Conservation (phyloP, 2,113 vertebrate species). For the Centrocercus urophasianus region DNA sequence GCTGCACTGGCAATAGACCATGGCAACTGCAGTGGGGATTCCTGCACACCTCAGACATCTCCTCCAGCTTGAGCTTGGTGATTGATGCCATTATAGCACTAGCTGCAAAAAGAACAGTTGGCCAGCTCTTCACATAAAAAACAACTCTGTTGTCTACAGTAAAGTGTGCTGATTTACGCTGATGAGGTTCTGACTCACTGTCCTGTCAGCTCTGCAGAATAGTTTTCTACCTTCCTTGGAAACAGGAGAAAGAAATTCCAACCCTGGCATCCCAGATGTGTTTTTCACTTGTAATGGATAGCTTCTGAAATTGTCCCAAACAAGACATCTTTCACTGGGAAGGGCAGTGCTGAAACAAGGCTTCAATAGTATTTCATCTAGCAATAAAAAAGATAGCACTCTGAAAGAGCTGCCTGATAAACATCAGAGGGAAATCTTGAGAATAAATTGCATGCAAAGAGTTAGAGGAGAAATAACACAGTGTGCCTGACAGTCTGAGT, state of each 20-base stretch:
- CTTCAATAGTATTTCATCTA: conserved; percentile 13
- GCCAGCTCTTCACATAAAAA: not conserved
- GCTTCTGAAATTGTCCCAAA: conserved; percentile 39
- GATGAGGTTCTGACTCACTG: not conserved
- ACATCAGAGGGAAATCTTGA: not conserved
- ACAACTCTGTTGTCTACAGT: not conserved
- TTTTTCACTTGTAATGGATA: conserved; percentile 3
- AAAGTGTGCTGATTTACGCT: conserved; percentile 28
- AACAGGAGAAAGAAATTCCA: conserved; percentile 8
- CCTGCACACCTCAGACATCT: not conserved
- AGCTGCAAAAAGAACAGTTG: not conserved
- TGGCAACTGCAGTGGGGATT: not conserved
- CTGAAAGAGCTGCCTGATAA: not conserved
- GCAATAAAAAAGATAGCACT: not conserved
- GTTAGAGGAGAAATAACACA: not conserved
- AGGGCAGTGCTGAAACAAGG: conserved; percentile 27
- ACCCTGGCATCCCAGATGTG: not conserved
- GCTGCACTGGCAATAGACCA: not conserved
- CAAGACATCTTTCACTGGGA: conserved; percentile 6
- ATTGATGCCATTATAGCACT: not conserved
- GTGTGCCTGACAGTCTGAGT: not conserved
- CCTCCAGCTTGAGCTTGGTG: not conserved
- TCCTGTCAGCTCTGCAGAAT: conserved; percentile 22
- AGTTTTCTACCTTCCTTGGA: not conserved
- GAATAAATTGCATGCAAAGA: not conserved